Base-by-base conservation (phyloP, 30 jellyfish, hydroid and myxozoan genomes). In the Cassiopea andromeda region DNA sequence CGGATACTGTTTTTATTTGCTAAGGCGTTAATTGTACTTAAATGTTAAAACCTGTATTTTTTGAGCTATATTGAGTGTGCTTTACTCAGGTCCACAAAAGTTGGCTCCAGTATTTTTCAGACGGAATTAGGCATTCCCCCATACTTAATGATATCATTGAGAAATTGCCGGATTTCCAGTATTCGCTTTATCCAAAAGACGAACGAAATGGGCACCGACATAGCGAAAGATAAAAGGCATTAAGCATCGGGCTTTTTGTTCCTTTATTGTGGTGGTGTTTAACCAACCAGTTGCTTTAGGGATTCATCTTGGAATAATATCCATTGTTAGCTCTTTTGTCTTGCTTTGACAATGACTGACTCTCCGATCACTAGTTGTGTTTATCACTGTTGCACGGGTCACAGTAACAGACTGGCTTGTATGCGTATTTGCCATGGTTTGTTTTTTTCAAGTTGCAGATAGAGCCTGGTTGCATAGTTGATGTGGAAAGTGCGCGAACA, bases 151-250 rank as follows among this genome's bases (percentile, higher is more conserved):
- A 10, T 6, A 54, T 54, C 7, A 0, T 54, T 10, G 12, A 10
- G 44, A 77, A 77, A 48, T 77, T 77, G n/a, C 86, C 72, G 86
- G 86, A 75, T 77, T 77, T 77, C 86, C 86, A 77, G 86, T 1
- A 13, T 77, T 48, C 48, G 54, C 86, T 58, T 27, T 16, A 48
- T 81, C 48, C 81, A 48, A 81, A 59, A 27, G 68, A 48, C 45
- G 73, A 81, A 67, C 46, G 50, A 81, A 12, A 38, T 81, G 59
- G 38, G 69, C 17, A 73, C 82, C 81, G 81, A 70, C 45, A 48
- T 57, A 13, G 81, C 57, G 16, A 38, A 8, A 66, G 78, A 81
- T 81, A 46, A 81, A 67, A 16, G 69, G 73, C 50, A 64, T 81
- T 81, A 48, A 66, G 79, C 73, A 50, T 67, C 82, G 90, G 90